Conservation (phyloP, 2,797 vertebrate genomes). For the Bovichtus diacanthus region DNA sequence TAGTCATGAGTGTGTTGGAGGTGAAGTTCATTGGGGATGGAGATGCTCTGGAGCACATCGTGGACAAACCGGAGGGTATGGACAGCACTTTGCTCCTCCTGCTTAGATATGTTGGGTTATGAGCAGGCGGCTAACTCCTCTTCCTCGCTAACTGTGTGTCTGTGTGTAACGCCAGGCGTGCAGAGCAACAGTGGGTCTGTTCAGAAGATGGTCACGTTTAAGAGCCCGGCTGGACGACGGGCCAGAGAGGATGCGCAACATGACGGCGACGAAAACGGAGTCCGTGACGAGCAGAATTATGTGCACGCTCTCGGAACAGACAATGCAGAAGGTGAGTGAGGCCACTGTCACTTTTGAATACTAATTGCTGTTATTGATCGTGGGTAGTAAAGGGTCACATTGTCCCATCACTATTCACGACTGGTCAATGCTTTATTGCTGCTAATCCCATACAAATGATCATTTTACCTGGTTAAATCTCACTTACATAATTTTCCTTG, state of each 20-base stretch:
- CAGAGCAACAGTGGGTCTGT: conserved; percentile 80
- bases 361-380: too few species aligned
- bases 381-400: too few species aligned
- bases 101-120: rapidly evolving
- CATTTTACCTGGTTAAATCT: not conserved
- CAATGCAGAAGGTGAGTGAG: conserved; percentile 79
- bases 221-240: conserved; percentile 78
- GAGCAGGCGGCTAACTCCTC: not conserved
- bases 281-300: conserved; percentile 88
- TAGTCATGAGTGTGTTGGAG: conserved; percentile 86
- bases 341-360: not conserved
- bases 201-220: conserved; percentile 84
- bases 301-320: conserved; percentile 87
- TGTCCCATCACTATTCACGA: too few species aligned
- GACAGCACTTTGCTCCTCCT: not conserved
- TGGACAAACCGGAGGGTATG: conserved; percentile 87
- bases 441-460: not conserved
- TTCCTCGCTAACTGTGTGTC: not conserved
- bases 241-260: conserved; percentile 29
- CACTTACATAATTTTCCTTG: not conserved
- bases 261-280: conserved; percentile 77
- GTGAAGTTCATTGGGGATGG: conserved; percentile 93
- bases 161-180: conserved; percentile 27
- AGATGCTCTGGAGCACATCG: conserved; percentile 93
- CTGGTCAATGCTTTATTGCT: not conserved